Base-by-base conservation (phyloP, 2,888 invertebrate genomes). In the Aspidiotus destructor region DNA sequence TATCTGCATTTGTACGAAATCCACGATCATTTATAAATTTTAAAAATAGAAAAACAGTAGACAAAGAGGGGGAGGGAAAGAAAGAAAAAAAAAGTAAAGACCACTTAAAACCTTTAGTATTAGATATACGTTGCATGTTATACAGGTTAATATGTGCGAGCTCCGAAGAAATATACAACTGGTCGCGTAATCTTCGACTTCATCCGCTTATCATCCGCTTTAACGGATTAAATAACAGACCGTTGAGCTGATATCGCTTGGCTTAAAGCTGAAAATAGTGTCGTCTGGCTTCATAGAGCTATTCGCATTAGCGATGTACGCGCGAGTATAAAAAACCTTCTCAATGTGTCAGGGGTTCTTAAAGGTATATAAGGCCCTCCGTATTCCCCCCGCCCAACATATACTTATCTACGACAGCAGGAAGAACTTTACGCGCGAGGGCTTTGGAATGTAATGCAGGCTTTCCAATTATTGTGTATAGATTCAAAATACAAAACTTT, bases 191-290 rank as follows among this genome's bases (percentile, higher is more conserved):
- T 67, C 67, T 67, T 40, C 48, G 52, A 67, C 67, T 67, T 67
- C 60, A 67, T 67, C 67, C 67, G 67, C 67, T 67, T 67, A 67
- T 67, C 67, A 67, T 67, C 67, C 58, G 67, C 67, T 67, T 60
- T 48, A 60, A 60, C 67, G 67, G 67, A 58, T 67, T 67, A 67
- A 67, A 67, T 58, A 57, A 57, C 67, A 67, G 67, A 67, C 67
- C 67, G 67, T 67, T 58, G 58, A 42, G 67, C 67, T 58, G 58
- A 67, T 58, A 67, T 67, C 67, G 60, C 48, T 67, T 48, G 44
- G 67, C 58, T 60, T 48, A 67, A 67, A 67, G 67, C 67, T 67
- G 67, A 57, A 58, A 67, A 67, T 67, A 67, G 67, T 67, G 67
- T 67, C 67, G 67, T 67, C 67, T 67, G 67, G 67, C 67, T 67